Conservation (phyloP, 2,113 vertebrate genomes). For the Talpa occidentalis region DNA sequence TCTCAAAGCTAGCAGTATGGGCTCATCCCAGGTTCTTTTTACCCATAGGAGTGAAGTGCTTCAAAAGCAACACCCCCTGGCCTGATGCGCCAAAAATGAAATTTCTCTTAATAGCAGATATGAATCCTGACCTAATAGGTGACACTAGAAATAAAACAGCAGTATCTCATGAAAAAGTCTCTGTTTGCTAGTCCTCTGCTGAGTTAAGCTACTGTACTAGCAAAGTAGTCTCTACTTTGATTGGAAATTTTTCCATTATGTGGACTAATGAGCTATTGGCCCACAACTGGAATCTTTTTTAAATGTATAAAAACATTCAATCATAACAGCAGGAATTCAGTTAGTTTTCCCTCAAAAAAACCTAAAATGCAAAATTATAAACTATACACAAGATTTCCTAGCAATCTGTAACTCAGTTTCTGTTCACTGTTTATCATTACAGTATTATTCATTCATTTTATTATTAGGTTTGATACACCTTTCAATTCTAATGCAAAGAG, state of each 20-base stretch:
- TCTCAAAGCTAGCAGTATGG: slow-evolving; percentile 28
- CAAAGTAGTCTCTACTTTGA: slow-evolving; percentile 77
- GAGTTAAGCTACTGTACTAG: slow-evolving; percentile 65
- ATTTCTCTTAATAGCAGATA: slow-evolving; percentile 69
- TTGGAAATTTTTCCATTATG: slow-evolving; percentile 82
- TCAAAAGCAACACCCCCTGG: slow-evolving; percentile 72
- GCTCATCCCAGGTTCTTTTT: slow-evolving; percentile 4
- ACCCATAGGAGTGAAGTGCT: slow-evolving; percentile 64
- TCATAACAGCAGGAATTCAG: slow-evolving; percentile 78
- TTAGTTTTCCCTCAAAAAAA: slow-evolving; percentile 31
- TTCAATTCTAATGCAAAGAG: slow-evolving; percentile 74
- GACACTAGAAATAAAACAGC: slow-evolving; percentile 76
- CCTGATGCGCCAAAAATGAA: slow-evolving; percentile 61
- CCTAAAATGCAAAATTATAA: slow-evolving; percentile 65
- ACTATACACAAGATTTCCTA: slow-evolving; percentile 65
- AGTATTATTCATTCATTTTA: slow-evolving; percentile 46
- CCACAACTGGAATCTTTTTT: slow-evolving; percentile 81
- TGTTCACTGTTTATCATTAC: slow-evolving; percentile 59
- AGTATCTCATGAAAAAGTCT: slow-evolving; percentile 54
- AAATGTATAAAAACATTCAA: slow-evolving; percentile 81
- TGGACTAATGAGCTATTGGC: slow-evolving; percentile 83
- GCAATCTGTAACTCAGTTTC: slow-evolving; percentile 75
- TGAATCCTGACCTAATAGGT: slow-evolving; percentile 65
- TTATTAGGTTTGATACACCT: slow-evolving; percentile 76
- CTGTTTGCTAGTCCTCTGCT: slow-evolving; percentile 43